phyloP scores from a whole-genome alignment of 2,888 invertebrate genomes.

The Chorisops tibialis region DNA sequence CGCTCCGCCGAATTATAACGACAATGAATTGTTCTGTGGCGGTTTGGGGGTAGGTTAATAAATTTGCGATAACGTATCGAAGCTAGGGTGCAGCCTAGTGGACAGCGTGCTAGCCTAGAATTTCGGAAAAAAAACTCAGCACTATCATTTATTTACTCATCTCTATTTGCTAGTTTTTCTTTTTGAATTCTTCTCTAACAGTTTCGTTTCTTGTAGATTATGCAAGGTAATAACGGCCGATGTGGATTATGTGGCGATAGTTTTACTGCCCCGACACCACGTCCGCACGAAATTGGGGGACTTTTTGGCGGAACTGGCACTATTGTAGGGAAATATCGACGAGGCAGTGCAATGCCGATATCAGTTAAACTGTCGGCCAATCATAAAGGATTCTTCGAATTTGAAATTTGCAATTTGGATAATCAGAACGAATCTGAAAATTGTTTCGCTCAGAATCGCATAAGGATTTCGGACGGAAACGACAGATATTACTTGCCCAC shows the following conservation, averaged over 20 bases:
- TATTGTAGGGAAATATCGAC: conserved; percentile 50
- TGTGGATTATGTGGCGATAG: conserved; percentile 60
- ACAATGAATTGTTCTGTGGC: conserved; percentile 20
- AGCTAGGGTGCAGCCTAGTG: neutral
- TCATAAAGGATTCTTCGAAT: conserved; percentile 54
- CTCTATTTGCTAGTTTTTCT: neutral
- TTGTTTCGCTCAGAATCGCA: conserved; percentile 53
- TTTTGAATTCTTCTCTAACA: neutral
- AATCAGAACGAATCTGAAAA: conserved; percentile 53
- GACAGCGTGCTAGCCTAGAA: too few relatives aligned
- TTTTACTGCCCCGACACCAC: conserved; percentile 50
- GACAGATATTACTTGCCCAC: conserved; percentile 37
- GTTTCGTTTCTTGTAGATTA: conserved; percentile 41
- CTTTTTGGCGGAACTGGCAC: conserved; percentile 51
- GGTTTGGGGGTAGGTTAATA: conserved; percentile 5
- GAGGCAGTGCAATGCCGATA: conserved; percentile 42
- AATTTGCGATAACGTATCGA: too few relatives aligned
- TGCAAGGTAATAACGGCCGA: conserved; percentile 53
- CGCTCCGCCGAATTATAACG: conserved; percentile 15
- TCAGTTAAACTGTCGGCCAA: conserved; percentile 52
- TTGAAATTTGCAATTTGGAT: conserved; percentile 54
- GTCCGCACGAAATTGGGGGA: conserved; percentile 57
- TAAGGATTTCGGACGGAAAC: conserved; percentile 45
- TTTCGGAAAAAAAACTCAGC: too few relatives aligned
- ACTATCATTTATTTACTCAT: too few relatives aligned